Percentiles rank a stretch among this genome's conserved stretches.
Conservation (phyloP, 1,140 invertebrate genomes). For the Metopolophium dirhodum region DNA sequence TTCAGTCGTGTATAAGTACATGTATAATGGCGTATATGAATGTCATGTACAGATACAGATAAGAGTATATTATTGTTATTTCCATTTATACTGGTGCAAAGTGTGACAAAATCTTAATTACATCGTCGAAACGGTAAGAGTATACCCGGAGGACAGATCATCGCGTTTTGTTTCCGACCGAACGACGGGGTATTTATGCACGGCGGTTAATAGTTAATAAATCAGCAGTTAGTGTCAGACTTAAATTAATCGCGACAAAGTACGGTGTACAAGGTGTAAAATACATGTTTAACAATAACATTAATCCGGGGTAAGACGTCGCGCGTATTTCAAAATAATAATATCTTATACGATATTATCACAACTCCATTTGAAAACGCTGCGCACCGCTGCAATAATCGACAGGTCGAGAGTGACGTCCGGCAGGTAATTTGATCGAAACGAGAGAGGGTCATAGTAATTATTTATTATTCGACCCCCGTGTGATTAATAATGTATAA, state of each 20-base stretch:
- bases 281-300: neutral
- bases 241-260: neutral
- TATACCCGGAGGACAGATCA: neutral
- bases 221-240: neutral
- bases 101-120: neutral
- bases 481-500: neutral
- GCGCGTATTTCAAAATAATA: too few species aligned
- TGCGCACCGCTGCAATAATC: neutral
- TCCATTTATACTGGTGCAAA: too few species aligned
- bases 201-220: neutral
- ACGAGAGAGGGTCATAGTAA: neutral
- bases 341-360: neutral
- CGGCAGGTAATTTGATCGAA: neutral
- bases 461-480: too few species aligned
- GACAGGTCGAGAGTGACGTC: neutral
- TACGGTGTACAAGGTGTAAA: neutral
- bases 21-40: too few species aligned
- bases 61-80: too few species aligned
- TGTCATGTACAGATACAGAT: too few species aligned
- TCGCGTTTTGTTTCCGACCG: neutral
- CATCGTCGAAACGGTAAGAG: neutral
- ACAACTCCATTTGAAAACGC: neutral
- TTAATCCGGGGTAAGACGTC: neutral
- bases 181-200: neutral
- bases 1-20: too few species aligned